Conservation (phyloP, 2,113 vertebrate species). For the Sturnira hondurensis region DNA sequence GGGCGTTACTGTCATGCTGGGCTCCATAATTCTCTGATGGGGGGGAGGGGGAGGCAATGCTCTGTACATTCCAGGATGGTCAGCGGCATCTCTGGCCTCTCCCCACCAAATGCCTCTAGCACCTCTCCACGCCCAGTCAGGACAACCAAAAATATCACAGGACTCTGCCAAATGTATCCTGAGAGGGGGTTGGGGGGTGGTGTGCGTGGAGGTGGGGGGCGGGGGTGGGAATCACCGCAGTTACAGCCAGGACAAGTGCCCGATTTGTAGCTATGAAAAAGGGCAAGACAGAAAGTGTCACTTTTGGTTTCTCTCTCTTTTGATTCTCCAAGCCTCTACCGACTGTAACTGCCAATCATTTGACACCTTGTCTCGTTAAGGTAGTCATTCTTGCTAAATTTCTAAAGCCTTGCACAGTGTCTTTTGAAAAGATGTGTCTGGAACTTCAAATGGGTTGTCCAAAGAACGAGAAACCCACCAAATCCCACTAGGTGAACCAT, state of each 20-base stretch:
- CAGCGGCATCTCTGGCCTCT: background rate
- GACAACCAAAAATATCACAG: background rate
- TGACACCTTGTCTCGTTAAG: background rate
- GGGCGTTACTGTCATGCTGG: background rate
- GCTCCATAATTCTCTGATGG: background rate
- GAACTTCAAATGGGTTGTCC: conserved; percentile 67
- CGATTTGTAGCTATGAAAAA: background rate
- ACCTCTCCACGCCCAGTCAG: background rate
- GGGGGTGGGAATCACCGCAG: background rate
- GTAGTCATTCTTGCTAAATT: background rate
- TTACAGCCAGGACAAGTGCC: background rate
- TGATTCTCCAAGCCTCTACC: background rate
- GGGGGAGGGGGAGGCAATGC: too few relatives aligned
- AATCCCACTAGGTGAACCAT: conserved; percentile 72
- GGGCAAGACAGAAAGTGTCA: background rate
- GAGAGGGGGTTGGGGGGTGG: fast-evolving
- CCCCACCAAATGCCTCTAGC: background rate
- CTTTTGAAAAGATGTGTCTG: conserved; percentile 31
- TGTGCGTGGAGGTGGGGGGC: fast-evolving
- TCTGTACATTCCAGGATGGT: background rate
- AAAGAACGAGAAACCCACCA: conserved; percentile 50
- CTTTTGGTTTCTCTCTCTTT: background rate
- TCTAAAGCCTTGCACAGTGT: background rate
- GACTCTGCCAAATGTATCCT: background rate
- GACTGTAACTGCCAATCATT: background rate